A percentile compares a stretch with the other conserved stretches of the same genome.
Conservation (phyloP, 2,888 invertebrate species). For the Chrysopilus asiliformis region DNA sequence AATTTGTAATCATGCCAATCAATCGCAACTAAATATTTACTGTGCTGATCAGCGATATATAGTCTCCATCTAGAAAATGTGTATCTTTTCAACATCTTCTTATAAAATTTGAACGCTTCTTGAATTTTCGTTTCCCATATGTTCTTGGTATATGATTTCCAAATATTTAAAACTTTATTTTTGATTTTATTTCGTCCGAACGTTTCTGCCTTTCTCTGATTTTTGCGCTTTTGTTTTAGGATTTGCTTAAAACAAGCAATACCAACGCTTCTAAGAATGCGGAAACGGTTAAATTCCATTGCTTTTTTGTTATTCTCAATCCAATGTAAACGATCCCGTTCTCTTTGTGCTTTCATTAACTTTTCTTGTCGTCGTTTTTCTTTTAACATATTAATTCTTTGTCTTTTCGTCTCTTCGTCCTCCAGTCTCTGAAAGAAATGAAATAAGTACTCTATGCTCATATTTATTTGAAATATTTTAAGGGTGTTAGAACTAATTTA, state of each 20-base stretch:
- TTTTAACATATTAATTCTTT: constrained; percentile 45
- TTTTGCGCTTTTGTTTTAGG: constrained; percentile 28
- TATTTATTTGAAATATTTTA: neutral
- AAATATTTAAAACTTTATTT: constrained; percentile 39
- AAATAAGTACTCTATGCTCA: neutral
- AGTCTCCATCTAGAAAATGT: constrained; percentile 38
- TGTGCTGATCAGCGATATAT: constrained; percentile 23
- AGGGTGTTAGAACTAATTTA: neutral
- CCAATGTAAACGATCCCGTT: constrained; percentile 39
- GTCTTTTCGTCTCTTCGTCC: constrained; percentile 47
- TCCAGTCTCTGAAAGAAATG: constrained; percentile 25
- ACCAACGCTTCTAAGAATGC: constrained; percentile 28
- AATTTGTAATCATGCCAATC: constrained; percentile 55
- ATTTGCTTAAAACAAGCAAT: constrained; percentile 31
- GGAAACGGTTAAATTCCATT: constrained; percentile 31
- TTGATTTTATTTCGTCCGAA: constrained; percentile 38
- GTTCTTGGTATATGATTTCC: constrained; percentile 41
- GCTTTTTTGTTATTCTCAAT: constrained; percentile 36
- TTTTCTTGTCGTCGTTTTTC: constrained; percentile 48
- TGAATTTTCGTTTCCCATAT: constrained; percentile 40
- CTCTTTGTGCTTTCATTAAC: constrained; percentile 45
- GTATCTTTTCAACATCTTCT: constrained; percentile 38
- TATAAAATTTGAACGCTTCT: constrained; percentile 43
- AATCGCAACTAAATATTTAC: constrained; percentile 53
- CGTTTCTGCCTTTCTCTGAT: constrained; percentile 36